Percentiles rank a stretch among this genome's conserved stretches.
Evolutionary conservation across 2,113 vertebrate genomes (phyloP).

Genomic region (Chloropsis hardwickii): DNA sequence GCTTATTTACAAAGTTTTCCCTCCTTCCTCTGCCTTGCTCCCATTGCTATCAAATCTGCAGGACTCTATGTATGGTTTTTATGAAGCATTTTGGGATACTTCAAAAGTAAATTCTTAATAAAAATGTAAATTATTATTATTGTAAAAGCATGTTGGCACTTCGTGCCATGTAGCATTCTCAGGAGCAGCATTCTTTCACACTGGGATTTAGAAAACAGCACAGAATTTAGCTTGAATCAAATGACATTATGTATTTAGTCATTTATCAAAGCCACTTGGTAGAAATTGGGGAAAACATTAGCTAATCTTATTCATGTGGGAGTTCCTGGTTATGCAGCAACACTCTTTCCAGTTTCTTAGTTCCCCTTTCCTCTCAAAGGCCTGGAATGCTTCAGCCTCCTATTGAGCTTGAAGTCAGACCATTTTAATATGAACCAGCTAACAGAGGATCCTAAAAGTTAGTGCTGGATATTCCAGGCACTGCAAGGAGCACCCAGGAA

Average conservation of each 20-base stretch:
- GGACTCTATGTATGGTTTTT: not conserved
- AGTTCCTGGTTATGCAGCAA: not conserved
- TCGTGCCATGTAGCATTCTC: constrained; percentile 23
- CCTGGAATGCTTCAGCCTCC: not conserved
- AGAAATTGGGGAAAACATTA: constrained; percentile 9
- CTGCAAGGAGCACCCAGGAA: not conserved
- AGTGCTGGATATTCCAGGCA: not conserved
- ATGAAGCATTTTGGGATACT: not conserved
- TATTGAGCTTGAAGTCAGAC: not conserved
- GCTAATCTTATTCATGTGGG: not conserved
- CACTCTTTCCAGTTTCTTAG: not conserved
- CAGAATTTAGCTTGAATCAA: constrained; percentile 66
- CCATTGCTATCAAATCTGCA: not conserved
- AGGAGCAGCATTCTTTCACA: constrained; percentile 21
- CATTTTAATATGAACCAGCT: not conserved
- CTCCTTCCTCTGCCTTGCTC: not conserved
- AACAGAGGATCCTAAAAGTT: not conserved
- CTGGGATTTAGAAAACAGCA: constrained; percentile 60
- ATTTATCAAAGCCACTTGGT: constrained; percentile 25
- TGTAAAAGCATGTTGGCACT: constrained; percentile 50
- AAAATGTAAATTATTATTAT: constrained; percentile 33
- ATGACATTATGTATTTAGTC: constrained; percentile 29
- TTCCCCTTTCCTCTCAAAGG: not conserved
- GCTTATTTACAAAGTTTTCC: not conserved
- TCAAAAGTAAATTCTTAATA: constrained; percentile 9